Evolutionary conservation across 2,113 vertebrate genomes (phyloP).

Genomic region (Colossoma macropomum): DNA sequence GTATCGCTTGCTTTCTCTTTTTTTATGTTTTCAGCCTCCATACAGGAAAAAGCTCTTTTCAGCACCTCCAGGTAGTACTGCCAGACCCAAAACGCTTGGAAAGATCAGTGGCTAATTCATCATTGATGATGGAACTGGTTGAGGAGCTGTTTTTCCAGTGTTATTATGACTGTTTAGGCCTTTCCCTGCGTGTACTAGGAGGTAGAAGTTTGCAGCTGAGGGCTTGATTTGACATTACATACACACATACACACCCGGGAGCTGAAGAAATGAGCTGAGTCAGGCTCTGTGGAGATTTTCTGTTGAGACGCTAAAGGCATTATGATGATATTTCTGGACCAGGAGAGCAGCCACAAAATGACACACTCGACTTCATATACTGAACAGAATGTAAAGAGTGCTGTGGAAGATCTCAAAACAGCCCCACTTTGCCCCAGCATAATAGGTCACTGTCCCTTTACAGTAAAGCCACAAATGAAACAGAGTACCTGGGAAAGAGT

Average conservation of each 20-base stretch:
- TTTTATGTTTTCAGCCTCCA: not conserved
- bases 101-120: conserved; percentile 48
- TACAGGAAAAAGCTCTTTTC: not conserved
- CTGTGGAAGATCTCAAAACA: not conserved
- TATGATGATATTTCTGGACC: conserved; percentile 14
- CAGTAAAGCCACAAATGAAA: not conserved
- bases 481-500: not conserved
- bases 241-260: not conserved
- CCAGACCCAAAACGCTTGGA: conserved; percentile 6
- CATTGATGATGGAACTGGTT: conserved; percentile 53
- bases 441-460: not conserved
- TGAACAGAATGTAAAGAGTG: not conserved
- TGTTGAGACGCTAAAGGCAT: conserved; percentile 24
- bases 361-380: not conserved
- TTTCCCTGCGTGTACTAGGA: conserved; percentile 35
- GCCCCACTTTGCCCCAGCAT: not conserved
- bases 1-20: not conserved
- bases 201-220: conserved; percentile 38
- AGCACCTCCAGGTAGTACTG: not conserved
- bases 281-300: conserved; percentile 36
- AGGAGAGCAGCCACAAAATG: conserved; percentile 6
- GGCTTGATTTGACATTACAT: conserved; percentile 47
- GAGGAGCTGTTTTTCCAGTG: conserved; percentile 47
- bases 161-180: conserved; percentile 18
- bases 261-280: conserved; percentile 45